A percentile compares a stretch with the other conserved stretches of the same genome.
Conservation (phyloP, 1,140 invertebrate species). For the Danaus melanippus region DNA sequence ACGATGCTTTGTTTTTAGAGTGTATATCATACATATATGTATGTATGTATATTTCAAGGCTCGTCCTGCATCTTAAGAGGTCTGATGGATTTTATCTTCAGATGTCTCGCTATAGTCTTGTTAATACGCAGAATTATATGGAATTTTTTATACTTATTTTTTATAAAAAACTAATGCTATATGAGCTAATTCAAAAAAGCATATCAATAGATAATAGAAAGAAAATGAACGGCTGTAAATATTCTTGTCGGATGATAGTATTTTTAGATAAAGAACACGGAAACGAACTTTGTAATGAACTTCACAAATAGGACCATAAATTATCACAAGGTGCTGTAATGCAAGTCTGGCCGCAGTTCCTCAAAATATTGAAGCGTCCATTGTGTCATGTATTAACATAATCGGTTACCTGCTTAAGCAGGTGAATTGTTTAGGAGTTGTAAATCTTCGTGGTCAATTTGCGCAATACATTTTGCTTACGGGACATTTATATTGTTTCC, state of each 20-base stretch:
- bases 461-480: constrained; percentile 46
- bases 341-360: constrained; percentile 57
- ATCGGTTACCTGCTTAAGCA: constrained; percentile 61
- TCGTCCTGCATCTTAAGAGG: too few relatives aligned
- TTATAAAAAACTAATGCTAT: too few relatives aligned
- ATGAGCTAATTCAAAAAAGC: too few relatives aligned
- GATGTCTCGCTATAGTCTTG: too few relatives aligned
- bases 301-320: constrained; percentile 62
- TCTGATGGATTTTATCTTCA: too few relatives aligned
- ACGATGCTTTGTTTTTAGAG: too few relatives aligned
- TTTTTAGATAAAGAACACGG: constrained; percentile 61
- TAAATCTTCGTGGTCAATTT: constrained; percentile 44
- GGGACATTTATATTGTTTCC: constrained; percentile 37
- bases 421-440: constrained; percentile 48
- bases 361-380: constrained; percentile 57
- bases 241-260: constrained; percentile 49
- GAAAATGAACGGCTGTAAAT: constrained; percentile 37
- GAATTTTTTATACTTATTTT: too few relatives aligned
- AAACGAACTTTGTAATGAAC: constrained; percentile 63
- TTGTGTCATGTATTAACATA: constrained; percentile 58
- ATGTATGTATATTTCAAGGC: too few relatives aligned
- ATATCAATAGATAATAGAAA: too few relatives aligned
- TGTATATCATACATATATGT: too few relatives aligned
- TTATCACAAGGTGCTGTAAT: constrained; percentile 63
- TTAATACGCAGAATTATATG: too few relatives aligned